Evolutionary conservation across 2,888 invertebrate species (phyloP), one percentile per base, ranked within the genome.

Genomic region (Tenthredo mesomela): DNA sequence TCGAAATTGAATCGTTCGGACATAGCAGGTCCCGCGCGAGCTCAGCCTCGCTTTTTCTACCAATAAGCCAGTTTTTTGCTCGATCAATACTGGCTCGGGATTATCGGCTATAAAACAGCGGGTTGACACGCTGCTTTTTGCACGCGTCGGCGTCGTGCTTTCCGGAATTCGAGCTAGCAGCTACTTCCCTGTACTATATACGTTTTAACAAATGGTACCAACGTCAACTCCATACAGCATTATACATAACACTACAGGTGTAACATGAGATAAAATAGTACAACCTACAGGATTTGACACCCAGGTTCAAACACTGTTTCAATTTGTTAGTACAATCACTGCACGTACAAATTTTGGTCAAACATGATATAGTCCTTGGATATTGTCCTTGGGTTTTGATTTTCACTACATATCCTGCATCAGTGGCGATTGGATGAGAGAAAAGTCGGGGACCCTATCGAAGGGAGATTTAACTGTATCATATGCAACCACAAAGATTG

Each of bases 41-140:
- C 40, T 54, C 78, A 77, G 77, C 50, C 77, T 50, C 18, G 29
- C 33, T 77, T 77, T 77, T 77, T 80, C 61, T 21, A 80, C 80
- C 80, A 80, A 80, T 80, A 61, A 80, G 80, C 80, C 80, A 80
- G 80, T 80, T 80, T 80, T 70, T 80, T 80, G 40, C 21, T 80
- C 80, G 80, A 80, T 80, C 80, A 80, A 80, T 80, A 80, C 80
- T 61, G 29, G 58, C 80, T 50, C 61, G 37, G 80, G 80, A 80
- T 80, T 80, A 80, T 61, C 61, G 80, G 80, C 80, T 58, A 80
- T 80, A 80, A 80, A 80, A 80, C 80, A 80, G 58, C 80, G 58
- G 58, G 80, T 80, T 80, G 80, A 80, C 80, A 80, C 80, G 80
- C 61, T 61, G 61, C 61, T 80, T 80, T 80, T 80, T 61, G 80